Evolutionary conservation across 2,797 vertebrate genomes (phyloP), one percentile per base, ranked within the genome.

Genomic region (Clarias platycephalus): DNA sequence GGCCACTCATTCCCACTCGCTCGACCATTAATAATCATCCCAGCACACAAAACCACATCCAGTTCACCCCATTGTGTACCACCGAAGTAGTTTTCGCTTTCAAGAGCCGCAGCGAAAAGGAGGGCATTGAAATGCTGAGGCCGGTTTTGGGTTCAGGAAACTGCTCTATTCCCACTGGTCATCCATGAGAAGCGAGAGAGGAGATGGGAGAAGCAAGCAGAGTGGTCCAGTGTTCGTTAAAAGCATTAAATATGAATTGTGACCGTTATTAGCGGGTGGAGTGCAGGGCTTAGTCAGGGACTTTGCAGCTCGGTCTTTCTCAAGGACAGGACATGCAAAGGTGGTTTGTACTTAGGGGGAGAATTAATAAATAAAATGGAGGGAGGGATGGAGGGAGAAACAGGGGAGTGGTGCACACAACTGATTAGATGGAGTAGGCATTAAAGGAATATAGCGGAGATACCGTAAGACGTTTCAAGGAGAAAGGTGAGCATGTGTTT

Each of bases 201-300:
- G 40, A 63, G 34, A 68, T 66, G 53, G 44, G 31, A 55, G 49
- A 26, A 74, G 75, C 28, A 82, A 89, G 80, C 87, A 40, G 81
- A 90, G 44, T 58, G 63, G 85, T 18, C 31, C n/a, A 5, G 49
- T 82, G 64, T 34, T 80, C 37, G 68, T 90, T 91, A 88, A 91
- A 92, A 92, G 89, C 85, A 85, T 91, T 88, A 87, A 89, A 91
- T 88, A 84, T 91, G 87, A 90, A 91, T 89, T 84, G 91, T 81
- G 88, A 77, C 58, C 75, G 87, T 85, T 83, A 85, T 85, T 55
- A 80, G 71, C 81, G 88, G 24, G 12, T 80, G 63, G 26, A 82
- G 64, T 9, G 5, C 72, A 75, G 58, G 26, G 81, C 53, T 66
- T 40, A 49, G 70, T 60, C 81, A 82, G 84, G 78, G 26, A 62